Conservation (phyloP, 2,113 vertebrate species). For the Pogona vitticeps region DNA sequence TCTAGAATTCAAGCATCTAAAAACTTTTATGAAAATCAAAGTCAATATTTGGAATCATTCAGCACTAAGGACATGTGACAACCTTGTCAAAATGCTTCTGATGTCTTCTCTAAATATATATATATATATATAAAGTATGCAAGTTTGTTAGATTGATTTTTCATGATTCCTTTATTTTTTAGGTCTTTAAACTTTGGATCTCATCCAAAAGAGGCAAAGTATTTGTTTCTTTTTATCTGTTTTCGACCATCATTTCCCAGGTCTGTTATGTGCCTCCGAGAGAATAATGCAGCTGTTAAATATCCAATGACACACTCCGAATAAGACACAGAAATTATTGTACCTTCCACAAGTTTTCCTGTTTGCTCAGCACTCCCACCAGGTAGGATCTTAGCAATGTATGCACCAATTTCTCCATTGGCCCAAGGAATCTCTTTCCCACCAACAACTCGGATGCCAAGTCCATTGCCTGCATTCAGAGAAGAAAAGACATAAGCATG, state of each 20-base stretch:
- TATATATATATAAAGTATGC: too few relatives aligned
- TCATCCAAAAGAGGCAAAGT: neutral
- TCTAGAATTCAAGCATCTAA: neutral
- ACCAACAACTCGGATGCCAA: constrained; percentile 93
- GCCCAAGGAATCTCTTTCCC: constrained; percentile 95
- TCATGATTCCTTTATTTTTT: neutral
- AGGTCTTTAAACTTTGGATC: neutral
- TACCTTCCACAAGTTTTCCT: constrained; percentile 92
- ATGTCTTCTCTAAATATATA: too few relatives aligned
- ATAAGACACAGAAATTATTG: constrained; percentile 49
- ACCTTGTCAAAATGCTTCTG: too few relatives aligned
- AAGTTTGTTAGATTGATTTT: neutral
- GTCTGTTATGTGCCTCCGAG: neutral
- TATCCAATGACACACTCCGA: neutral
- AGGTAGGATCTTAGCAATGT: constrained; percentile 91
- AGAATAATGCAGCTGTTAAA: neutral
- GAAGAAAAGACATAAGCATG: constrained; percentile 10
- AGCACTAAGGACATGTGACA: neutral
- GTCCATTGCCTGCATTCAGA: constrained; percentile 85
- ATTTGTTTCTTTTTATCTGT: neutral
- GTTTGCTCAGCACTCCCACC: constrained; percentile 91
- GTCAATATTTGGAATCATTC: neutral
- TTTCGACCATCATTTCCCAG: neutral
- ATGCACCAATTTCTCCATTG: constrained; percentile 92
- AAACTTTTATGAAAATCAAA: neutral